A percentile compares a stretch with the other conserved stretches of the same genome.
phyloP scores from a whole-genome alignment of 2,888 invertebrate genomes.

The Pammene aurita region DNA sequence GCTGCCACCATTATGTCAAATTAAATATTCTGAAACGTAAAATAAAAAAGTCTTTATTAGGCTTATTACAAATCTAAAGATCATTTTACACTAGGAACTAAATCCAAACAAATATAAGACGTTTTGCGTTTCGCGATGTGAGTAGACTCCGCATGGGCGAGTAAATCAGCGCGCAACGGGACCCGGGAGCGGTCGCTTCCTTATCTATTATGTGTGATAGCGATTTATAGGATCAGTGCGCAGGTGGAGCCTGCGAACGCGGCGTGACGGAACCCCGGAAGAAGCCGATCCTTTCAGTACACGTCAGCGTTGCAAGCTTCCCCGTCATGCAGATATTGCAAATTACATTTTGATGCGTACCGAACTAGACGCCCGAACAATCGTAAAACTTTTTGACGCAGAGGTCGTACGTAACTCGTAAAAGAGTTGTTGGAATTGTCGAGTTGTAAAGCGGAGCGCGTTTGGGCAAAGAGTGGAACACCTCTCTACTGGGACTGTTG shows the following conservation, averaged over 20 bases:
- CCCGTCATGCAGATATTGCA: not conserved
- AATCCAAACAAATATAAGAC: not conserved
- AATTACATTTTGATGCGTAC: too few species aligned
- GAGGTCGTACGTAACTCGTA: too few species aligned
- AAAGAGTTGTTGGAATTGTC: too few species aligned
- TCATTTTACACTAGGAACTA: not conserved
- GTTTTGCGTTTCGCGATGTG: not conserved
- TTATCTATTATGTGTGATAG: constrained; percentile 40
- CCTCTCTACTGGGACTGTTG: too few species aligned
- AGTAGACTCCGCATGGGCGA: not conserved
- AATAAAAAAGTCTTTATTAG: too few species aligned
- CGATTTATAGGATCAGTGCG: constrained; percentile 31
- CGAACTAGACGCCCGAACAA: too few species aligned
- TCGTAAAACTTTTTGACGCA: too few species aligned
- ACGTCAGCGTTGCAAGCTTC: not conserved
- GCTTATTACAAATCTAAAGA: not conserved
- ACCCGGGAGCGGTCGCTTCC: constrained; percentile 34
- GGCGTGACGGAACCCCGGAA: constrained; percentile 17
- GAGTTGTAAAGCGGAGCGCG: too few species aligned
- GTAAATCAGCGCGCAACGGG: constrained; percentile 41
- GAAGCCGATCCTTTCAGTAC: not conserved
- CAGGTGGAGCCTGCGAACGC: constrained; percentile 16
- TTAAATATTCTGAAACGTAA: too few species aligned
- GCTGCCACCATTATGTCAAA: too few species aligned
- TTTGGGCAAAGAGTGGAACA: too few species aligned